Conservation (phyloP, 2,797 vertebrate genomes). For the Crocodylus rhombifer region DNA sequence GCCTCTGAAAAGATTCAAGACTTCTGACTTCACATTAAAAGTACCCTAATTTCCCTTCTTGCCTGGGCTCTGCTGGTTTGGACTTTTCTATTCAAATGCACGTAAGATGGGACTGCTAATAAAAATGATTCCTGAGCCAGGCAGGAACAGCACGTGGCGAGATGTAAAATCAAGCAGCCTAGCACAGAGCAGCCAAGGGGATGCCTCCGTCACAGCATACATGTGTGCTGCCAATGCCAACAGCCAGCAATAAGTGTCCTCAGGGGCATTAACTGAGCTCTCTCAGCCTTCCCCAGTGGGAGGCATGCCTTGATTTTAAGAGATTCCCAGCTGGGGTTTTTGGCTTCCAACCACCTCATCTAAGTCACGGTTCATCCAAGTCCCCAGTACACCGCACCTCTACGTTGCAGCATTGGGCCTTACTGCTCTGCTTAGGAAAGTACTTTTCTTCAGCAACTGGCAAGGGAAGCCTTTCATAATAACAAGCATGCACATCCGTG, state of each 20-base stretch:
- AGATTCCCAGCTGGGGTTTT: accelerated
- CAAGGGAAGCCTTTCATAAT: neutral
- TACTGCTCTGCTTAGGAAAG: too few relatives aligned
- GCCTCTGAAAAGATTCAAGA: neutral
- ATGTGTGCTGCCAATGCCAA: neutral
- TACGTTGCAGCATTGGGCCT: neutral
- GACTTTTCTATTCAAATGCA: neutral
- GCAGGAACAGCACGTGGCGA: neutral
- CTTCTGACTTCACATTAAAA: neutral
- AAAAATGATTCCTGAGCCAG: neutral
- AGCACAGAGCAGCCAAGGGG: neutral
- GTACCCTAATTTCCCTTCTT: neutral
- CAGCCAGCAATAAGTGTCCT: neutral
- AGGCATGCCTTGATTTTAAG: neutral
- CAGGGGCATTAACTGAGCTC: accelerated
- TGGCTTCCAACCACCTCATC: neutral
- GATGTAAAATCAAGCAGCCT: too few relatives aligned
- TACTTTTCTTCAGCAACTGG: neutral
- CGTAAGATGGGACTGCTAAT: neutral
- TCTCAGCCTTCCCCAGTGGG: neutral
- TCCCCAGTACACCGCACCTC: neutral
- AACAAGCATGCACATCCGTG: neutral
- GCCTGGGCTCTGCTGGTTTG: neutral
- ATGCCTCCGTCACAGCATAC: too few relatives aligned
- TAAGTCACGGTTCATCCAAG: neutral